phyloP scores from a whole-genome alignment of 2,797 vertebrate species.

The Hydrocynus forskahlii region DNA sequence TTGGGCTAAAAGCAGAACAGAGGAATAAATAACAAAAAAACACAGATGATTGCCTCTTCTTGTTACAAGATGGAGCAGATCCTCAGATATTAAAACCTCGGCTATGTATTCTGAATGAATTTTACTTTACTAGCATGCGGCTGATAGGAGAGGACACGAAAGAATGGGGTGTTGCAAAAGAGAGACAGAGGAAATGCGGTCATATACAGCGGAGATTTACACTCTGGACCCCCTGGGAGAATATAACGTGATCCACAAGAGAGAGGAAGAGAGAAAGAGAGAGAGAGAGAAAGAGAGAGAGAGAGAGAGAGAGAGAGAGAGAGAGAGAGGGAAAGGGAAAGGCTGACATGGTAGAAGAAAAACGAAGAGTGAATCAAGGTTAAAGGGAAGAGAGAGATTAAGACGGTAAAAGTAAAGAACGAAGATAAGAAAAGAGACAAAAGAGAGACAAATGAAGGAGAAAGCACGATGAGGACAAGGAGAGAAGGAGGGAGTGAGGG shows the following conservation, averaged over 20 bases:
- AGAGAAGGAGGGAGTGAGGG: neutral
- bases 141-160: neutral
- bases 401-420: neutral
- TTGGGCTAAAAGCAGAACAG: conserved; percentile 12
- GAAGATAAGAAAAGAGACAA: neutral
- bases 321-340: neutral
- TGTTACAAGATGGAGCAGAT: neutral
- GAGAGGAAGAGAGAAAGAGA: neutral
- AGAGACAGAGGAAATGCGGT: conserved; percentile 33
- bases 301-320: neutral
- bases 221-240: neutral
- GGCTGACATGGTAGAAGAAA: neutral
- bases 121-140: conserved; percentile 12
- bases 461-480: neutral
- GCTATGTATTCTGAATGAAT: conserved; percentile 28
- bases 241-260: conserved; percentile 4
- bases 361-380: too few species aligned
- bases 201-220: conserved; percentile 26
- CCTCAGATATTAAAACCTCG: conserved; percentile 25
- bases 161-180: conserved; percentile 32
- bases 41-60: conserved; percentile 26
- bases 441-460: neutral
- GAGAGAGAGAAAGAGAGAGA: neutral
- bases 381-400: neutral
- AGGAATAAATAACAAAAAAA: conserved; percentile 32